These are phyloP conservation scores for Spinibarbus caldwelli DNA, from an alignment of 2,797 vertebrate genomes.

Conservation along the genomic window DNA sequence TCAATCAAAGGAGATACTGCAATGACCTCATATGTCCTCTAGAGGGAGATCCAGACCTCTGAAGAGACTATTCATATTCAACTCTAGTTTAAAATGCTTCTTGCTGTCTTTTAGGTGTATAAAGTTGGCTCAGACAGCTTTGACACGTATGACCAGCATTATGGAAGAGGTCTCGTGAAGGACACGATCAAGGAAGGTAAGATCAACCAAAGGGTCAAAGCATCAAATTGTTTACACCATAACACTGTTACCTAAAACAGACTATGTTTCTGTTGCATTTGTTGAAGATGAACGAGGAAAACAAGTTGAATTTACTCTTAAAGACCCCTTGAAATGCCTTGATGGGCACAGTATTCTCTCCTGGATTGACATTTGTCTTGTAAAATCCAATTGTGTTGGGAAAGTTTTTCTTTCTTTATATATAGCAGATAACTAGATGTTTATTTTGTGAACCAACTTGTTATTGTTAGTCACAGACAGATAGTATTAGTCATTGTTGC, in stretches of 20 bases:
- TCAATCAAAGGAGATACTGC: conserved; percentile 11
- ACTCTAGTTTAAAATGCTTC: neutral
- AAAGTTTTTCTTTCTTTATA: too few species aligned
- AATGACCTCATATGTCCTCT: conserved; percentile 12
- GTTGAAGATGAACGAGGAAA: neutral
- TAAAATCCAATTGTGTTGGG: neutral
- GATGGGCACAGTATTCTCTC: neutral
- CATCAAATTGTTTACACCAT: neutral
- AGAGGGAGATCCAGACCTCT: conserved; percentile 43
- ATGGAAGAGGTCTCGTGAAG: conserved; percentile 88
- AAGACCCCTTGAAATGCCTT: neutral
- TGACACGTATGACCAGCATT: conserved; percentile 92
- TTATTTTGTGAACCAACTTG: too few species aligned
- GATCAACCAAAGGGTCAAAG: conserved; percentile 18
- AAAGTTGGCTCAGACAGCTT: conserved; percentile 85
- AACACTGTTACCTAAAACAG: neutral
- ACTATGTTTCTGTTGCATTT: neutral
- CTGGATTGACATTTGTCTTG: neutral
- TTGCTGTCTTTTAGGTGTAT: conserved; percentile 83
- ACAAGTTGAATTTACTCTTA: too few species aligned
- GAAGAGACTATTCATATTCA: neutral
- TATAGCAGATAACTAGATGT: too few species aligned
- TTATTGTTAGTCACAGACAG: too few species aligned
- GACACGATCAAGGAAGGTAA: conserved; percentile 92
- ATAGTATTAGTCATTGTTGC: too few species aligned